Evolutionary conservation across 1,140 invertebrate species (phyloP).

Genomic region (Brachionus plicatilis): DNA sequence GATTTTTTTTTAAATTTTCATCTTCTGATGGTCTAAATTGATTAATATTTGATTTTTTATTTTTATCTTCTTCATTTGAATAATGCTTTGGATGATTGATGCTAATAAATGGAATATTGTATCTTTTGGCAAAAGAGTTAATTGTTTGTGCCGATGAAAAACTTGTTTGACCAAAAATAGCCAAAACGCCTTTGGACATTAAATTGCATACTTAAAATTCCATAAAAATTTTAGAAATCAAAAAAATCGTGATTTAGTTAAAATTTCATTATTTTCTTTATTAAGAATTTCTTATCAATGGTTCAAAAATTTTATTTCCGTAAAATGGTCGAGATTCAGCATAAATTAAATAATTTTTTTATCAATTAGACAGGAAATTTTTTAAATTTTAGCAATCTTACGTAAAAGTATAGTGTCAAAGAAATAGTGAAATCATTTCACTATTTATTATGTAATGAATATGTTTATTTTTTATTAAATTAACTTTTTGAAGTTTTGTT

Average conservation of each 20-base stretch:
- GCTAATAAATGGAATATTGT: slow-evolving; percentile 86
- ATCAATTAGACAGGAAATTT: no score
- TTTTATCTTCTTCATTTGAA: not conserved
- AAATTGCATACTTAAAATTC: slow-evolving; percentile 77
- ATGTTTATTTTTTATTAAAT: no score
- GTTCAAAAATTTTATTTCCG: slow-evolving; percentile 22
- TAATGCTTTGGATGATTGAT: not conserved
- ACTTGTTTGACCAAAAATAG: slow-evolving; percentile 80
- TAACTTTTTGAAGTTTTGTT: no score
- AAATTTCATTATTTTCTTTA: no score
- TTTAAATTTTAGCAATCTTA: no score
- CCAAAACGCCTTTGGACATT: slow-evolving; percentile 79
- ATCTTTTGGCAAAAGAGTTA: slow-evolving; percentile 86
- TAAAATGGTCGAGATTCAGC: no score
- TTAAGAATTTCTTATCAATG: no score
- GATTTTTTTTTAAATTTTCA: not conserved
- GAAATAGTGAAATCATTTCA: no score
- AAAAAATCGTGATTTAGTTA: no score
- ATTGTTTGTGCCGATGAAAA: slow-evolving; percentile 85
- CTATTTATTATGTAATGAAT: no score
- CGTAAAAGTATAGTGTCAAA: no score
- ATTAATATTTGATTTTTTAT: not conserved
- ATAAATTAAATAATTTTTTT: no score
- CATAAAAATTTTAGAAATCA: slow-evolving; percentile 29
- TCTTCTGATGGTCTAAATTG: not conserved